Base-by-base conservation (phyloP, 2,888 invertebrate genomes). In the Agrochola lota region DNA sequence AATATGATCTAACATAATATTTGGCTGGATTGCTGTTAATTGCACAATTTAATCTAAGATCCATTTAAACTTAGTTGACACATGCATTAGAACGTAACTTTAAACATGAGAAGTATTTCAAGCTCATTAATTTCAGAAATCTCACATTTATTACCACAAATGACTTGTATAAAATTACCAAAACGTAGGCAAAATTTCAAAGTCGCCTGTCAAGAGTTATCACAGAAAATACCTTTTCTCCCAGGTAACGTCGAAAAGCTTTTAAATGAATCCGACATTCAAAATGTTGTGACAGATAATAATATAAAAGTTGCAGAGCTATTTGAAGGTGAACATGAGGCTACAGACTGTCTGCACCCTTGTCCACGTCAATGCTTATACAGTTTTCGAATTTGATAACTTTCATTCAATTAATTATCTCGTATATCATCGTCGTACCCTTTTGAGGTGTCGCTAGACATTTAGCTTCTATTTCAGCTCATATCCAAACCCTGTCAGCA, bases 201-300 rank as follows among this genome's bases (percentile, higher is more conserved):
- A 63, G 83, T 60, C 72, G 49, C 71, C 79, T 71, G 84, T 86
- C 86, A 75, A 64, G 40, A 52, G 15, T 49, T 78, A 75, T 64
- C 71, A 68, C 40, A 62, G 49, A 71, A 80, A 80, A 77, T 64
- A 71, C 72, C 71, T 76, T 77, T 74, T 70, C 63, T 30, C 9
- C 4, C 6, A 75, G 71, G 57, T 69, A 46, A 86, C 59, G 49
- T 74, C 60, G 71, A 73, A 83, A 84, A 71, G 79, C 84, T 84
- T 76, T 86, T 75, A 83, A 78, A 75, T 70, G 79, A 64, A 75
- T 68, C 57, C 15, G 63, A 74, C 70, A 40, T n/a, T 78, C 30
- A 75, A 86, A 86, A 78, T 63, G 55, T 64, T 60, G 75, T 57
- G 73, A 75, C 67, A 73, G 43, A 67, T 26, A 59, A 62, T 78